A percentile compares a stretch with the other conserved stretches of the same genome.
These are phyloP conservation scores for Tridacna crocea DNA, from an alignment of 2,888 invertebrate species.

Conservation along the genomic window DNA sequence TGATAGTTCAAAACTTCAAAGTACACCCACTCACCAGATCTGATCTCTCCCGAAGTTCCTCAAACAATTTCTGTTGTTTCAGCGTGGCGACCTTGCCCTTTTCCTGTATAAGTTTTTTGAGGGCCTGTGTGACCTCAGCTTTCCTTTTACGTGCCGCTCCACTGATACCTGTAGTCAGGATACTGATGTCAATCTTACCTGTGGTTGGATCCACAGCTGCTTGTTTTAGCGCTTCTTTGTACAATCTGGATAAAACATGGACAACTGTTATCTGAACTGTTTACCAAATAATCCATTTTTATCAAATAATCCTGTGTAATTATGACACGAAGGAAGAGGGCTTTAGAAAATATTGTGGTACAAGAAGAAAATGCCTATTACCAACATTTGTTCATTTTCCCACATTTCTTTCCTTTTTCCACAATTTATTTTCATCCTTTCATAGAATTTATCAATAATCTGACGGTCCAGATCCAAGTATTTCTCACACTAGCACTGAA, in stretches of 20 bases:
- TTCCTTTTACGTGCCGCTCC: conserved; percentile 86
- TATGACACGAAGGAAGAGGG: too few relatives aligned
- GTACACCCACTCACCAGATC: conserved; percentile 80
- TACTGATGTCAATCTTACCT: conserved; percentile 98
- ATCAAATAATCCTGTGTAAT: too few relatives aligned
- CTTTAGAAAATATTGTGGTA: too few relatives aligned
- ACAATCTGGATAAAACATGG: conserved; percentile 88
- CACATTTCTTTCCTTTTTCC: too few relatives aligned
- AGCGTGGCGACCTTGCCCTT: conserved; percentile 89
- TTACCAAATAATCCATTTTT: too few relatives aligned
- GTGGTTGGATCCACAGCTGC: conserved; percentile 98
- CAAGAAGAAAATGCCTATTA: too few relatives aligned
- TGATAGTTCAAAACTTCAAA: too few relatives aligned
- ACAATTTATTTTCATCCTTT: too few relatives aligned
- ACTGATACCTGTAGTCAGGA: conserved; percentile 97
- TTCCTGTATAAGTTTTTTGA: conserved; percentile 90
- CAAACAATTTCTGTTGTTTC: conserved; percentile 91
- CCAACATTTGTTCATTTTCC: too few relatives aligned
- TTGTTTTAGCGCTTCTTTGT: conserved; percentile 98
- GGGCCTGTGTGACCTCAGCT: conserved; percentile 89
- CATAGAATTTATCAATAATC: too few relatives aligned
- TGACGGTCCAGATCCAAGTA: too few relatives aligned
- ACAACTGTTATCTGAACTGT: background rate
- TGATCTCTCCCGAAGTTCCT: conserved; percentile 91
- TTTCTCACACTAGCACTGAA: too few relatives aligned